Base-by-base conservation (phyloP, 1,140 invertebrate genomes). In the Meloidogyne chitwoodi region DNA sequence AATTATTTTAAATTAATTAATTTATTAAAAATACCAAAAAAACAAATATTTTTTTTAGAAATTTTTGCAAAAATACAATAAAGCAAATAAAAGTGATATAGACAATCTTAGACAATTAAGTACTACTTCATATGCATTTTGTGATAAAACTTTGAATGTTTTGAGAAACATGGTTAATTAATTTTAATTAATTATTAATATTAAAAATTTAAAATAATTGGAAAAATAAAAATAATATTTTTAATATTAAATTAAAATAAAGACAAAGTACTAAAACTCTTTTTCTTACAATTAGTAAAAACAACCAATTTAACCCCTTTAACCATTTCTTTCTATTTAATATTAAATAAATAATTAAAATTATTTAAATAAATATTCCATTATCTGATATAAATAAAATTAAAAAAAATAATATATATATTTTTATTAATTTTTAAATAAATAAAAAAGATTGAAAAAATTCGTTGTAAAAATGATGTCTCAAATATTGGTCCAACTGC, bases 81-180 rank as follows among this genome's bases (percentile, higher is more conserved):
- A 61, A 6, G 63, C 80, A 61, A 81, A 44, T 31, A 71, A 72
- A 48, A 70, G 38, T 31, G 64, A 67, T 26, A 38, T 67, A 29
- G 67, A 64, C 8, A 82, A 65, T 56, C 48, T 74, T n/a, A 68
- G 74, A 0, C 22, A 80, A 63, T 31, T 85, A 48, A 79, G 71
- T 38, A 75, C 80, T 19, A 73, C 80, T 62, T 74, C 75, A 19
- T 86, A 88, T 64, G 77, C 80, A 2, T 86, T 83, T 68, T 86
- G 84, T 78, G 78, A 87, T 31, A 68, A 63, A 41, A n/a, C 77
- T 3, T 24, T 78, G 14, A 78, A 79, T 63, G 26, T n/a, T 31
- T 75, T 78, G 44, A 38, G 77, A 26, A 71, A n/a, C 22, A 75
- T 87, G 68, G 84, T 84, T 3, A 85, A 8, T 44, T 74, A n/a